phyloP scores from a whole-genome alignment of 2,797 vertebrate genomes.

The Anabacerthia variegaticeps region DNA sequence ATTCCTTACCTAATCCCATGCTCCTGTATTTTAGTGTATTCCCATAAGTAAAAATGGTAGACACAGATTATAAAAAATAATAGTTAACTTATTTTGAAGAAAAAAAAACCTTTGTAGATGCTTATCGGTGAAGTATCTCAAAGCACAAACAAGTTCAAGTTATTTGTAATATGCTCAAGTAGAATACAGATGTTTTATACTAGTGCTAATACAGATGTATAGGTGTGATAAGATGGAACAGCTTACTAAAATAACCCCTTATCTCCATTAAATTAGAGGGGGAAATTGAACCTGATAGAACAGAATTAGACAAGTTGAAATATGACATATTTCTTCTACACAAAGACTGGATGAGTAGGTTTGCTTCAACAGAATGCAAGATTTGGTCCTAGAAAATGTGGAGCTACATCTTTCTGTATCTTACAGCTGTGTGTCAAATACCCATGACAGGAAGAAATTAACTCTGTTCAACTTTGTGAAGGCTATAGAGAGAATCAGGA shows the following conservation, averaged over 20 bases:
- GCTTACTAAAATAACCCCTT: neutral
- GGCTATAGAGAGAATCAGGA: neutral
- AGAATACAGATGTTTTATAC: neutral
- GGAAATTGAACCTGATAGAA: neutral
- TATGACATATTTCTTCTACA: neutral
- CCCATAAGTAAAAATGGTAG: neutral
- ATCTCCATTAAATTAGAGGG: neutral
- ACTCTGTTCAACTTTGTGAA: neutral
- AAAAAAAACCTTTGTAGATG: neutral
- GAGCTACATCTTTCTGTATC: neutral
- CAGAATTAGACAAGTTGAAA: neutral
- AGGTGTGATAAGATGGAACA: neutral
- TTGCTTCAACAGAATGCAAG: neutral
- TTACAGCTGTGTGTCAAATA: neutral
- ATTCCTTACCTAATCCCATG: neutral
- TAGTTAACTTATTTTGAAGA: neutral
- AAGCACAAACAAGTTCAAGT: neutral
- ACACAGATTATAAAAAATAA: neutral
- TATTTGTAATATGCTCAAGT: neutral
- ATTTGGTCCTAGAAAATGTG: neutral
- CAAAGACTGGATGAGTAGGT: neutral
- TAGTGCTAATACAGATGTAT: neutral
- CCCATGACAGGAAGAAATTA: neutral
- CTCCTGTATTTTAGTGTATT: neutral
- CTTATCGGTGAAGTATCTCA: neutral